Evolutionary conservation across 2,888 invertebrate species (phyloP).

Genomic region (Acrobasis consociella): DNA sequence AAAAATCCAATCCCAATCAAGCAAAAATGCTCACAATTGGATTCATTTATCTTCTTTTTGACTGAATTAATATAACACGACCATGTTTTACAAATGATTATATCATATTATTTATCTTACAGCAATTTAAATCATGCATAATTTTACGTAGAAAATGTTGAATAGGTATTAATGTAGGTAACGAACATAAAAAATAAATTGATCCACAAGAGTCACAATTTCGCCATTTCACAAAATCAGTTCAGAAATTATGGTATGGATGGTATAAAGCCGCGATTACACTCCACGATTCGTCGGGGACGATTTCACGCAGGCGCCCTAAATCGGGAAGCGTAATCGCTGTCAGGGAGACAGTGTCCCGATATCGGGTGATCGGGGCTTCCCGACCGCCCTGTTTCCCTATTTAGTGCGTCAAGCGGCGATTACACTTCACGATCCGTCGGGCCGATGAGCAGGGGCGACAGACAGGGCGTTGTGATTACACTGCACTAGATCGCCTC

Average conservation of each 20-base stretch:
- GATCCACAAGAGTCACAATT: conserved; percentile 66
- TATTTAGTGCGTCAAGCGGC: too few species aligned
- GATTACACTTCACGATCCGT: too few species aligned
- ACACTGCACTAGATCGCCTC: too few species aligned
- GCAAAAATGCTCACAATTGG: conserved; percentile 51
- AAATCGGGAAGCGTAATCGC: too few species aligned
- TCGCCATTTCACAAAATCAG: conserved; percentile 75
- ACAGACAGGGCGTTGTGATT: too few species aligned
- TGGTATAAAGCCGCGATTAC: too few species aligned
- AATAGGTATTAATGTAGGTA: conserved; percentile 29
- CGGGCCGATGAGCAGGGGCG: too few species aligned
- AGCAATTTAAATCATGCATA: conserved; percentile 50
- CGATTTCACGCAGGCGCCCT: too few species aligned
- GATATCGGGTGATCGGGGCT: too few species aligned
- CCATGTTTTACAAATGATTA: conserved; percentile 42
- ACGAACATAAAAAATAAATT: conserved; percentile 57
- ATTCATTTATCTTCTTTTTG: conserved; percentile 48
- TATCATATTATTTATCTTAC: conserved; percentile 42
- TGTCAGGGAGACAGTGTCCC: too few species aligned
- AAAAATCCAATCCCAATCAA: conserved; percentile 20
- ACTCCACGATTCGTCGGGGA: too few species aligned
- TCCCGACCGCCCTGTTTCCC: too few species aligned
- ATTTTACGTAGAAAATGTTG: conserved; percentile 53
- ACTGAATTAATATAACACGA: conserved; percentile 42
- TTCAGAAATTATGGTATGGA: conserved; percentile 46